Conservation (phyloP, 2,888 invertebrate genomes). For the Drosophila monieri region DNA sequence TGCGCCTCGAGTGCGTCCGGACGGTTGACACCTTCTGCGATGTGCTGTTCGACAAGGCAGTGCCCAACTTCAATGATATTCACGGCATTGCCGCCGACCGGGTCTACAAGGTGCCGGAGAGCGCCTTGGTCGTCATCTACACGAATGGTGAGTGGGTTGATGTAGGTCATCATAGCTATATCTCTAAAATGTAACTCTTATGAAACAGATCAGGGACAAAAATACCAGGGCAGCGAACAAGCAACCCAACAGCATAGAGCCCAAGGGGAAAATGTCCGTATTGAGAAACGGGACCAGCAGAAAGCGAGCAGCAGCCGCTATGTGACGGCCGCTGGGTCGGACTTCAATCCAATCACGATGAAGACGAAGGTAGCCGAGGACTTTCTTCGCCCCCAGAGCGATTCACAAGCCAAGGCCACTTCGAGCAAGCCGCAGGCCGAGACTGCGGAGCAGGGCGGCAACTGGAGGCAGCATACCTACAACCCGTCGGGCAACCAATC, state of each 20-base stretch:
- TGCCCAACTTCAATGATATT: constrained; percentile 86
- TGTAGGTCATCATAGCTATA: not conserved
- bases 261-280: not conserved
- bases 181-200: not conserved
- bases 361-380: constrained; percentile 50
- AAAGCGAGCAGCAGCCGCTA: constrained; percentile 35
- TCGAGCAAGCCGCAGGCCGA: not conserved
- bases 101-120: constrained; percentile 85
- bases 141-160: constrained; percentile 55
- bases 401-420: not conserved
- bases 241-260: not conserved
- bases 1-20: constrained; percentile 85
- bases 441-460: not conserved
- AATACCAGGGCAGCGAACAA: not conserved
- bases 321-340: constrained; percentile 38
- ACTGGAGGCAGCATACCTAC: constrained; percentile 15
- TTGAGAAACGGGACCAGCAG: constrained; percentile 3
- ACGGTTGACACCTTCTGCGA: constrained; percentile 88
- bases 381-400: constrained; percentile 37
- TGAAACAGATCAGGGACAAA: constrained; percentile 5
- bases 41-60: constrained; percentile 91
- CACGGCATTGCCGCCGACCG: constrained; percentile 80
- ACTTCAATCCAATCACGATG: constrained; percentile 50
- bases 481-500: not conserved
- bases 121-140: constrained; percentile 72